phyloP scores from a whole-genome alignment of 2,113 vertebrate species.

The Gopherus flavomarginatus region DNA sequence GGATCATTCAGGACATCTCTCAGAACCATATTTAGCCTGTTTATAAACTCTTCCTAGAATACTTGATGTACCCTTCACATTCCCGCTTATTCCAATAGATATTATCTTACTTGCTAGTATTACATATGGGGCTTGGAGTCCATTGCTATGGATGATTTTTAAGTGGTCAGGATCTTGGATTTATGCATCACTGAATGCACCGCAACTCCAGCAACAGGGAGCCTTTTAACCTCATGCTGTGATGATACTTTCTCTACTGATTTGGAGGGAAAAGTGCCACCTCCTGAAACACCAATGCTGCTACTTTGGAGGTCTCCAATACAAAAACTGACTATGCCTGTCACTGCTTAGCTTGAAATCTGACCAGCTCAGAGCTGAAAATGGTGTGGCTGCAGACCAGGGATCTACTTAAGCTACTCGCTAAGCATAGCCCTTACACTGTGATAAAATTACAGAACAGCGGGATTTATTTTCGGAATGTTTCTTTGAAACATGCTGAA shows the following conservation, averaged over 20 bases:
- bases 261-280: background rate
- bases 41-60: background rate
- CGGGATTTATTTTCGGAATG: conserved; percentile 41
- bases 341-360: background rate
- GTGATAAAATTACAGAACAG: conserved; percentile 48
- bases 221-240: background rate
- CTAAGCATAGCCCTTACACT: conserved; percentile 7
- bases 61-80: background rate
- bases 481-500: conserved; percentile 44
- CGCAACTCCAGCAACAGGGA: background rate
- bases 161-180: background rate
- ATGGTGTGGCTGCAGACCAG: background rate
- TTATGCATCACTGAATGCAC: background rate
- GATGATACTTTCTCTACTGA: background rate
- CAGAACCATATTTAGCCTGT: background rate
- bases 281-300: background rate
- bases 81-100: background rate
- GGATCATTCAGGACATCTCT: background rate
- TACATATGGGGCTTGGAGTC: background rate
- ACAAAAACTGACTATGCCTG: background rate
- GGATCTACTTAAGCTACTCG: background rate
- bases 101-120: background rate
- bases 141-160: background rate
- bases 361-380: conserved; percentile 5
- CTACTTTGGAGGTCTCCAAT: background rate